A percentile compares a stretch with the other conserved stretches of the same genome.
Evolutionary conservation across 2,113 vertebrate genomes (phyloP).

Genomic region (Scytalopus superciliaris): DNA sequence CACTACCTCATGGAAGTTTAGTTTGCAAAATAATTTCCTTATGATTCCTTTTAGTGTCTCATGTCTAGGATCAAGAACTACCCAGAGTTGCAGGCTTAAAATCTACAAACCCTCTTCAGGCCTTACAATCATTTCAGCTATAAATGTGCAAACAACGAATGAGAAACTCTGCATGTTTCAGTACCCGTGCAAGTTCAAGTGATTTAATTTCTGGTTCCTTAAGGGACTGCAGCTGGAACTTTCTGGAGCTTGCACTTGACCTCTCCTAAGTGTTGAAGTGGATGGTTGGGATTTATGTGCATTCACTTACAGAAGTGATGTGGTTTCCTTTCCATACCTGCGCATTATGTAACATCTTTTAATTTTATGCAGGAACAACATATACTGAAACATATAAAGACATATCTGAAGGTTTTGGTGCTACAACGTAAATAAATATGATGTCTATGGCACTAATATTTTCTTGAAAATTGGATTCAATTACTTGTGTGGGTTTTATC

Average conservation of each 20-base stretch:
- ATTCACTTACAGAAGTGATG: not conserved
- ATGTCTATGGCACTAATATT: not conserved
- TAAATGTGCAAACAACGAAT: not conserved
- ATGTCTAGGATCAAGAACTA: not conserved
- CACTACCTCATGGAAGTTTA: not conserved
- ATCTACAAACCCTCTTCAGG: not conserved
- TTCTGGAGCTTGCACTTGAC: not conserved
- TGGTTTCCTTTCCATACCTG: not conserved
- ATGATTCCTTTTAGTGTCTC: not conserved
- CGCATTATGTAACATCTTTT: not conserved
- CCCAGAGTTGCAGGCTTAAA: not conserved
- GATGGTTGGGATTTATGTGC: not conserved
- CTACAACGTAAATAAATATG: not conserved
- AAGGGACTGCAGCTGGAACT: not conserved
- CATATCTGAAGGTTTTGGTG: not conserved
- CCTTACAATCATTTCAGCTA: not conserved
- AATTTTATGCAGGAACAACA: not conserved
- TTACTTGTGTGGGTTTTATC: not conserved
- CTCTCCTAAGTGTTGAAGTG: not conserved
- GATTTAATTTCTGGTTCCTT: not conserved
- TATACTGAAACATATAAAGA: not conserved
- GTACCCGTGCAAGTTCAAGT: not conserved
- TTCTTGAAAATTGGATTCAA: not conserved
- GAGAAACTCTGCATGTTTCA: not conserved
- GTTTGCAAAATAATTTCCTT: not conserved